Evolutionary conservation across 2,888 invertebrate species (phyloP).

Genomic region (Harmothoe impar): DNA sequence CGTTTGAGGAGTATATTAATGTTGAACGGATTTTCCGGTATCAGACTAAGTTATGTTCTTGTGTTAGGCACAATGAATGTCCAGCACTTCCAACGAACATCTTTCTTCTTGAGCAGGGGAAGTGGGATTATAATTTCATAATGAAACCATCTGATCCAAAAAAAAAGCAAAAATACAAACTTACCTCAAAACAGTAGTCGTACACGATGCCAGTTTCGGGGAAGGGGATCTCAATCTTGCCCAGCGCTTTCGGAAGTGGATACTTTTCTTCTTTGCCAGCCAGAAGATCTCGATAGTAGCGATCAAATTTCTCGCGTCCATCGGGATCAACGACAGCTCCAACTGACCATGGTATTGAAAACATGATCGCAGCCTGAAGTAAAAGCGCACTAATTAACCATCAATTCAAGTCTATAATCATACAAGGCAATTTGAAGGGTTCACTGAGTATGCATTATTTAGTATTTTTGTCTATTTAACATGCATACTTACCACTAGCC

Average conservation of each 20-base stretch:
- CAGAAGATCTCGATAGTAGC: constrained; percentile 87
- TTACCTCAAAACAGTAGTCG: constrained; percentile 90
- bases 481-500: constrained; percentile 79
- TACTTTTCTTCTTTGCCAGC: constrained; percentile 83
- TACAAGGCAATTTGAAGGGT: no score
- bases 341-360: constrained; percentile 92
- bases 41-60: no score
- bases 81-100: no score
- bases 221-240: constrained; percentile 88
- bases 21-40: no score
- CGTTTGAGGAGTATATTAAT: no score
- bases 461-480: background rate
- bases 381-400: background rate
- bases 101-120: no score
- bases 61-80: no score
- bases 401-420: no score
- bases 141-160: background rate
- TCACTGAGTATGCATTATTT: background rate
- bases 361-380: constrained; percentile 89
- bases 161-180: background rate
- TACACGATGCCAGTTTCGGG: constrained; percentile 91
- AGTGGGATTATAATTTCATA: no score
- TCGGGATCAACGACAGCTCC: constrained; percentile 91
- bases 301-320: constrained; percentile 90
- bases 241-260: constrained; percentile 86